phyloP scores from a whole-genome alignment of 1,140 invertebrate genomes.

The Dryas iulia region DNA sequence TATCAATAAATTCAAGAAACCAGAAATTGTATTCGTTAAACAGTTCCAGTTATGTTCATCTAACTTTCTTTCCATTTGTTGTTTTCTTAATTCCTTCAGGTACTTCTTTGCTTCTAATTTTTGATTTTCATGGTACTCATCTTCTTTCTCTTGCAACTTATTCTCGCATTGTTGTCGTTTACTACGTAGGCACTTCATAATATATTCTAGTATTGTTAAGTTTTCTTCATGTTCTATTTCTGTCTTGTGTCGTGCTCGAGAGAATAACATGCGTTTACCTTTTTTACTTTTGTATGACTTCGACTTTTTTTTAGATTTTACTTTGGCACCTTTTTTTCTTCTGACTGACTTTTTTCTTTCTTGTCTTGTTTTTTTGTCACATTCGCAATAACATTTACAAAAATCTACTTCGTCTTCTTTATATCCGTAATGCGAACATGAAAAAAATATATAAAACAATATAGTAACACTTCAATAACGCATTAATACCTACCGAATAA shows the following conservation, averaged over 20 bases:
- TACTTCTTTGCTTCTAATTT: slow-evolving; percentile 25
- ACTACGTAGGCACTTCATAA: slow-evolving; percentile 15
- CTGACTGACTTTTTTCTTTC: not conserved
- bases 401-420: not conserved
- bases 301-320: not conserved
- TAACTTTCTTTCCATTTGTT: slow-evolving; percentile 27
- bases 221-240: not conserved
- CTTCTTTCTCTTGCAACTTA: slow-evolving; percentile 24
- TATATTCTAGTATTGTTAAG: slow-evolving; percentile 1
- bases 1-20: slow-evolving; percentile 35
- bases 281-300: too few relatives aligned
- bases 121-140: slow-evolving; percentile 25
- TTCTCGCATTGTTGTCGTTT: slow-evolving; percentile 16
- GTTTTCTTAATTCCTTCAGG: slow-evolving; percentile 23
- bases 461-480: too few relatives aligned
- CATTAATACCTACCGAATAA: too few relatives aligned
- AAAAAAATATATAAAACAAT: not conserved
- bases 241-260: too few relatives aligned
- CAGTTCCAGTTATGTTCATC: slow-evolving; percentile 37
- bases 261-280: too few relatives aligned
- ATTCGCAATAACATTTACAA: not conserved
- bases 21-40: slow-evolving; percentile 36
- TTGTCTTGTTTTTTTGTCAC: not conserved
- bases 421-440: not conserved
- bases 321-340: not conserved